phyloP scores from a whole-genome alignment of 2,888 invertebrate genomes.

The Microdon myrmicae region DNA sequence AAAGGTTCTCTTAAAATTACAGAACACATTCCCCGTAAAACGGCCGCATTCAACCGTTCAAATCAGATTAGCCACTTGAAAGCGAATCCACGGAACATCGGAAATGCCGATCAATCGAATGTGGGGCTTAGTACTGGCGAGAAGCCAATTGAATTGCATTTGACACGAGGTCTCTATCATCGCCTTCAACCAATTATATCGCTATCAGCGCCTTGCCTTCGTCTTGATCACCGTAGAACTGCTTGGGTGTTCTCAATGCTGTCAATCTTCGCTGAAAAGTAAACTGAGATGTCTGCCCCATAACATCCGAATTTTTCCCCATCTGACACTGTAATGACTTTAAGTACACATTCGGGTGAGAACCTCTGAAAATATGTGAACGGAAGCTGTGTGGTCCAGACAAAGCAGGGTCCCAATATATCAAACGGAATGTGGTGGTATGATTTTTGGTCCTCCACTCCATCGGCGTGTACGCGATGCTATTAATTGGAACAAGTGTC shows the following conservation, averaged over 20 bases:
- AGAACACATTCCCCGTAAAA: too few relatives aligned
- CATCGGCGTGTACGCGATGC: slow-evolving; percentile 15
- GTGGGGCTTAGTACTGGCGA: too few relatives aligned
- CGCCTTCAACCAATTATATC: slow-evolving; percentile 30
- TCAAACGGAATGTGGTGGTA: slow-evolving; percentile 24
- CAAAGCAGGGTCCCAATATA: slow-evolving; percentile 29
- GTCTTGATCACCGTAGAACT: slow-evolving; percentile 10
- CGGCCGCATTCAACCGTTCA: too few relatives aligned
- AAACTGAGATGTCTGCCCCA: slow-evolving; percentile 19
- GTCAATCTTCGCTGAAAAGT: slow-evolving; percentile 21
- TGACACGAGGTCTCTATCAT: slow-evolving; percentile 41
- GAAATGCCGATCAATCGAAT: too few relatives aligned
- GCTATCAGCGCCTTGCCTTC: slow-evolving; percentile 31
- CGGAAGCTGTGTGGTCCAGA: slow-evolving; percentile 45
- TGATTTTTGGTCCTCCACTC: slow-evolving; percentile 36
- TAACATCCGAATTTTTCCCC: slow-evolving; percentile 34
- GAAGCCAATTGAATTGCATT: too few relatives aligned
- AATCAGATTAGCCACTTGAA: too few relatives aligned
- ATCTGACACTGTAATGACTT: slow-evolving; percentile 26
- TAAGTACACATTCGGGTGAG: slow-evolving; percentile 15
- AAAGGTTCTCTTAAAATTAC: too few relatives aligned
- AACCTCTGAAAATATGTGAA: slow-evolving; percentile 29
- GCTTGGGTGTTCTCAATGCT: slow-evolving; percentile 30
- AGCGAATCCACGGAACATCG: too few relatives aligned
- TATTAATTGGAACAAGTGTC: slow-evolving; percentile 52